phyloP scores from a whole-genome alignment of 2,888 invertebrate genomes.

The Chamaedrilus cognettii region DNA sequence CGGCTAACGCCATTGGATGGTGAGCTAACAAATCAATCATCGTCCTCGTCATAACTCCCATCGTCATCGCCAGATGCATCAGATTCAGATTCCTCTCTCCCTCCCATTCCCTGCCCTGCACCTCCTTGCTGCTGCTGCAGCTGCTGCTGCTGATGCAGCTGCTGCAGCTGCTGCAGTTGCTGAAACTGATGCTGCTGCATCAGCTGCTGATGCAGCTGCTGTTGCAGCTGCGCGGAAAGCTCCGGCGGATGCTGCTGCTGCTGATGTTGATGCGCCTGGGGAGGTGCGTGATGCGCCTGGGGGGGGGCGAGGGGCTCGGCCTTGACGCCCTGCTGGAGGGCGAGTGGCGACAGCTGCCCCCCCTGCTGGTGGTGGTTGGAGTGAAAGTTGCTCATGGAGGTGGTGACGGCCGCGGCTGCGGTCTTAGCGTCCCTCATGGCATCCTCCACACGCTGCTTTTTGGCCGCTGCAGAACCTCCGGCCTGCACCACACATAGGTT shows the following conservation, averaged over 20 bases:
- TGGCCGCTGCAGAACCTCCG: slow-evolving; percentile 16
- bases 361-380: neutral
- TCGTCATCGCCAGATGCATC: too few species aligned
- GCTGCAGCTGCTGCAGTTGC: too few species aligned
- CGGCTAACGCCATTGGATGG: too few species aligned
- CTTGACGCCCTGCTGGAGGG: too few species aligned
- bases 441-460: slow-evolving; percentile 8
- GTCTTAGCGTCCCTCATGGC: slow-evolving; percentile 1
- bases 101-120: too few species aligned
- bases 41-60: too few species aligned
- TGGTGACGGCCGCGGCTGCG: neutral
- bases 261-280: neutral
- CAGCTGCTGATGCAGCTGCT: neutral
- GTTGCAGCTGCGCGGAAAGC: neutral
- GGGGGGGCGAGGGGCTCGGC: too few species aligned
- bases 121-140: too few species aligned
- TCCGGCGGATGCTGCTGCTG: neutral
- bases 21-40: too few species aligned
- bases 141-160: too few species aligned
- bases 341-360: neutral
- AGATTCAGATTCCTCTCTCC: too few species aligned
- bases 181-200: too few species aligned
- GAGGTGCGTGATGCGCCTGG: neutral
- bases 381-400: slow-evolving; percentile 1
- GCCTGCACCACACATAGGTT: neutral